phyloP scores from a whole-genome alignment of 2,888 invertebrate species.

The Morpho deidamia region DNA sequence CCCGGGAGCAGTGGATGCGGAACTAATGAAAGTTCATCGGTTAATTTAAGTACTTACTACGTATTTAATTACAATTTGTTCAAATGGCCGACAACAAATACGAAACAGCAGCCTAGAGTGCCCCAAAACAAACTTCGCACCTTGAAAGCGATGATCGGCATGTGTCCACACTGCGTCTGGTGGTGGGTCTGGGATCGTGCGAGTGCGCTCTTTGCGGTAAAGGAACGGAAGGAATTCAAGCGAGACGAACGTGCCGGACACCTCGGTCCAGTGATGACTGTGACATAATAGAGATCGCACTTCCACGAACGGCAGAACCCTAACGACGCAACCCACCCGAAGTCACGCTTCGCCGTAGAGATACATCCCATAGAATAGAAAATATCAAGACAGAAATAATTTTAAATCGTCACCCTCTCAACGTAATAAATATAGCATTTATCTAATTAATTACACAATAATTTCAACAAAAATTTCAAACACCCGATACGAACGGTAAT shows the following conservation, averaged over 20 bases:
- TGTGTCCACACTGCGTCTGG: constrained; percentile 55
- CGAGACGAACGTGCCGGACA: neutral
- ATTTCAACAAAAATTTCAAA: constrained; percentile 77
- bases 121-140: neutral
- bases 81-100: constrained; percentile 25
- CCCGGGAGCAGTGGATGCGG: constrained; percentile 44
- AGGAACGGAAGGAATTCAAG: constrained; percentile 7
- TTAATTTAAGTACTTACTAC: constrained; percentile 51
- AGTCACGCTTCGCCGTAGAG: constrained; percentile 58
- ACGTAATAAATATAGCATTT: constrained; percentile 75
- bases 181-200: constrained; percentile 32
- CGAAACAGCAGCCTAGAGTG: constrained; percentile 11
- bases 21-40: constrained; percentile 55
- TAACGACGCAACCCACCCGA: constrained; percentile 51
- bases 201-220: neutral
- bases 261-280: neutral
- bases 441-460: constrained; percentile 76
- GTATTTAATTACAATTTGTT: constrained; percentile 42
- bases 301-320: constrained; percentile 36
- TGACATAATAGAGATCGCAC: constrained; percentile 24
- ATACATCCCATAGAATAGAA: constrained; percentile 58
- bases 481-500: constrained; percentile 66
- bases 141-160: constrained; percentile 35
- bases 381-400: constrained; percentile 78
- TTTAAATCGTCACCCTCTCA: constrained; percentile 69